Base-by-base conservation (phyloP, 2,888 invertebrate genomes). In the Melieria picta region DNA sequence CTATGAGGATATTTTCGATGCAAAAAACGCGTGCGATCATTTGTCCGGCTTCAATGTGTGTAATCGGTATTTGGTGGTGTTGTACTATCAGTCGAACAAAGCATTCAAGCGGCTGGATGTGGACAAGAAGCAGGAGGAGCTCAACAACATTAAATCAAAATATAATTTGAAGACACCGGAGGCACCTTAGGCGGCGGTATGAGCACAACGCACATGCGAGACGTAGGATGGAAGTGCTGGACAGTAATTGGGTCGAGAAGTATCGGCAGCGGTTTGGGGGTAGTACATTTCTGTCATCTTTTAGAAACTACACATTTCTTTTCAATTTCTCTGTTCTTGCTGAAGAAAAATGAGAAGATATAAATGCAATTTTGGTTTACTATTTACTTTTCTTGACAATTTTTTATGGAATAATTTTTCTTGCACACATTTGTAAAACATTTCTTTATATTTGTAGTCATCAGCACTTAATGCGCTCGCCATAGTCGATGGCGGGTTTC, bases 1-100 rank as follows among this genome's bases (percentile, higher is more conserved):
- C 0, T 99, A 98, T 87, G 99, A 99, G 88, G 99, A 99, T 85
- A 99, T 99, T 81, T 99, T 99, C 89, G 99, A 99, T 90, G 99
- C 99, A 0, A 99, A 99, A 88, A 99, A 99, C 89, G 99, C 99
- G 4, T 99, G 99, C 88, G 99, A 99, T 86, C 99, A 99, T 88
- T 89, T 99, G 69, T 98, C 98, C 69, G 99, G 99, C 7, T 99
- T 99, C 87, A 99, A 99, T 87, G 99, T 99, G 47, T 99, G 99
- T 86, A 99, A 99, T 87, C 90, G 99, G 80, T 99, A 99, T 85
- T 89, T 99, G 50, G 99, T 99, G n/a, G 99, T 99, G 2, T 88
- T 99, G 7, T 99, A 99, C 87, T 99, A 99, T 86, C 98, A 99
- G 88, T 94, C 95, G 48, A 96, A 94, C 82, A 96, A 96, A 88